Percentiles rank a stretch among this genome's conserved stretches.
These are phyloP conservation scores for Lethrus apterus DNA, from an alignment of 1,140 invertebrate species.

Conservation along the genomic window DNA sequence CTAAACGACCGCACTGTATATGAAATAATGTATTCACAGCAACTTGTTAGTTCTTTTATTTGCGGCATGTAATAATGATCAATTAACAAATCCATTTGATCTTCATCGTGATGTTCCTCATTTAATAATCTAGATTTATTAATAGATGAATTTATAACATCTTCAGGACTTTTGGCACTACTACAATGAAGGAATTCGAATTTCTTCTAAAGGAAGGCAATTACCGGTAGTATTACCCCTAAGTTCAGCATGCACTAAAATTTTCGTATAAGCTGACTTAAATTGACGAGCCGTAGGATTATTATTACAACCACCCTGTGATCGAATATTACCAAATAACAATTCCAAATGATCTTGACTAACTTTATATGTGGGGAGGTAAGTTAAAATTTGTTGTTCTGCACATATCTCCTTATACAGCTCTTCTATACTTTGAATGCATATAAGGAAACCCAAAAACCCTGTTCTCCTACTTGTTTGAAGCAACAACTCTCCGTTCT, in stretches of 20 bases:
- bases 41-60: too few species aligned
- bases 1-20: too few species aligned
- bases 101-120: too few species aligned
- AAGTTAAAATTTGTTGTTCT: not conserved
- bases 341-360: slow-evolving; percentile 22
- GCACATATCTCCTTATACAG: slow-evolving; percentile 28
- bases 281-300: slow-evolving; percentile 24
- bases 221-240: slow-evolving; percentile 13
- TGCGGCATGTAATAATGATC: too few species aligned
- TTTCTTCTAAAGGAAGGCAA: slow-evolving; percentile 16
- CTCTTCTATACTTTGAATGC: slow-evolving; percentile 23
- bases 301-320: slow-evolving; percentile 20
- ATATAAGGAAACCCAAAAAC: slow-evolving; percentile 33
- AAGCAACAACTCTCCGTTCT: slow-evolving; percentile 12
- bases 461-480: slow-evolving; percentile 24
- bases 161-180: too few species aligned
- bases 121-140: too few species aligned
- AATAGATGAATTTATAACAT: too few species aligned
- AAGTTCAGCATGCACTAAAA: slow-evolving; percentile 17
- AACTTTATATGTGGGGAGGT: slow-evolving; percentile 18
- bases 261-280: slow-evolving; percentile 17
- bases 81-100: too few species aligned
- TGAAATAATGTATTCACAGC: too few species aligned
- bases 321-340: slow-evolving; percentile 21
- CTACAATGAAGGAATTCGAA: too few species aligned